Evolutionary conservation across 2,113 vertebrate species (phyloP), one percentile per base, ranked within the genome.

Genomic region (Tinamus guttatus): DNA sequence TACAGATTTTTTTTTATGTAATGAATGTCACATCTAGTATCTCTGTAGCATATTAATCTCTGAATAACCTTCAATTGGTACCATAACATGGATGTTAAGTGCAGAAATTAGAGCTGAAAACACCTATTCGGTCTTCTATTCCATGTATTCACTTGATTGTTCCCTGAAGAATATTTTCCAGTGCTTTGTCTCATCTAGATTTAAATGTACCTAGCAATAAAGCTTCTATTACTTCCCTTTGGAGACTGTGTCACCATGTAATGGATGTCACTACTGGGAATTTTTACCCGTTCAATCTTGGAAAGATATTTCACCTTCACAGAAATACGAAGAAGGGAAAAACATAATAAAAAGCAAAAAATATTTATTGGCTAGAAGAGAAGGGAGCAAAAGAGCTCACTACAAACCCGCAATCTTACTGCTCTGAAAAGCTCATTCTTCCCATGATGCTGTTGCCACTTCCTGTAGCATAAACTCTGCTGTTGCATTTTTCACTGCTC

Each of bases 191-290:
- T 92, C 83, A 86, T 79, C 65, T 79, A 81, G 80, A 93, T 81
- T 92, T 92, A 87, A 96, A 94, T 73, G 83, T 84, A 90, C 85
- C 64, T 82, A 49, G 77, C 76, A 76, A 93, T 96, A 95, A 96
- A 94, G 52, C 73, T 86, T 75, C 87, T 88, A 47, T 32, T 84
- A 59, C 32, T 93, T 95, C 64, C 38, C 88, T 95, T 92, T 71
- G 21, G 90, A 94, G 88, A 76, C 74, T 90, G 15, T 92, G 90
- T 88, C 87, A 79, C 77, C 16, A 36, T 38, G 19, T 95, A 89
- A 92, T 79, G 81, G 28, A 96, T 96, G 93, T 95, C 62, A 89
- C 83, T 86, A 36, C 5, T 75, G 90, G 85, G 90, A 96, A 90
- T 75, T 63, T 88, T 94, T 96, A 90, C 77, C 74, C 95, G 40